Percentiles rank a stretch among this genome's conserved stretches.
Evolutionary conservation across 2,113 vertebrate genomes (phyloP).

Genomic region (Ameiurus melas): DNA sequence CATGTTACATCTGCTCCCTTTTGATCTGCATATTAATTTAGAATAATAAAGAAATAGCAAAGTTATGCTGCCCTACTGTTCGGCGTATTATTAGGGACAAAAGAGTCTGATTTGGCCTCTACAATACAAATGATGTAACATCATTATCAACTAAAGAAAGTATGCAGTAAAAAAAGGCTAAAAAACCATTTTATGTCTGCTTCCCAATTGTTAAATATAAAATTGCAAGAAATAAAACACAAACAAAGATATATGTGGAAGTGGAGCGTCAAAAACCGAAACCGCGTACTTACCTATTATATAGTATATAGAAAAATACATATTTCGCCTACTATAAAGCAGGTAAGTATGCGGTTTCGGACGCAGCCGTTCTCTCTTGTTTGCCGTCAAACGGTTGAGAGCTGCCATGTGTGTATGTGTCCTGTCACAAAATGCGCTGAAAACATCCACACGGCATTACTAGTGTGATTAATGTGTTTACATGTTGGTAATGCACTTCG

Average conservation of each 20-base stretch:
- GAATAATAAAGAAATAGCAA: neutral
- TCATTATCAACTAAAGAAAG: neutral
- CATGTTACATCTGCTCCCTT: neutral
- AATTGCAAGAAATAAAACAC: neutral
- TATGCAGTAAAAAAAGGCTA: neutral
- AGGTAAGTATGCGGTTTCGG: too few relatives aligned
- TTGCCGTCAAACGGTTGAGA: too few relatives aligned
- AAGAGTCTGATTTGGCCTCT: neutral
- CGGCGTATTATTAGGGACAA: neutral
- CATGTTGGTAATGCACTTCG: too few relatives aligned
- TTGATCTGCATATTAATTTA: neutral
- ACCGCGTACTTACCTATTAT: too few relatives aligned
- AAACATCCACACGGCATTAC: too few relatives aligned
- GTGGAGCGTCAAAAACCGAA: neutral
- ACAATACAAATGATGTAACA: neutral
- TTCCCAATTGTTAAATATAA: neutral
- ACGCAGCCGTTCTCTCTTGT: too few relatives aligned
- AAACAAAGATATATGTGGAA: neutral
- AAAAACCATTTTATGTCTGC: neutral
- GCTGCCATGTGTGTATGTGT: too few relatives aligned
- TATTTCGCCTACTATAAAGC: too few relatives aligned
- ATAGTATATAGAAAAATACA: too few relatives aligned
- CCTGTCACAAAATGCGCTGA: too few relatives aligned
- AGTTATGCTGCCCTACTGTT: neutral
- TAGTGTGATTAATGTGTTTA: too few relatives aligned